These are phyloP conservation scores for Chloropsis cyanopogon DNA, from an alignment of 2,113 vertebrate genomes.

Conservation along the genomic window DNA sequence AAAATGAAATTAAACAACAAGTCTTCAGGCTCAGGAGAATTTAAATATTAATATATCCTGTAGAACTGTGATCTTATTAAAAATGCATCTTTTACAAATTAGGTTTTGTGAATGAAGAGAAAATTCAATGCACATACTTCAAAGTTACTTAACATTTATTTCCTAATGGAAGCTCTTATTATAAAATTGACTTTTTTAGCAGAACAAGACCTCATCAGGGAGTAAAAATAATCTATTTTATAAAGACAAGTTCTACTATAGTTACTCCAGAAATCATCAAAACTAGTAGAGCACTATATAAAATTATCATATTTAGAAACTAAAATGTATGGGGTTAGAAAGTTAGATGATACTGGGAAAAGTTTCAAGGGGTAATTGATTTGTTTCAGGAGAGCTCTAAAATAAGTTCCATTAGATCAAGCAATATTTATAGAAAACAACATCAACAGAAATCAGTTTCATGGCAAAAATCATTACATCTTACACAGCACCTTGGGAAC, in stretches of 20 bases:
- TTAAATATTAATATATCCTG: not conserved
- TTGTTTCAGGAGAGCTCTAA: not conserved
- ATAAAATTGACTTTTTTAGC: not conserved
- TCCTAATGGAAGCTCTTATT: not conserved
- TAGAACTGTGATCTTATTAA: not conserved
- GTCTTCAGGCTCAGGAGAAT: not conserved
- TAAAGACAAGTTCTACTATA: not conserved
- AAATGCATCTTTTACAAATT: not conserved
- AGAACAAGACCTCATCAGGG: not conserved
- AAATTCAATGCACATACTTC: not conserved
- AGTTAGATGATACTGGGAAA: not conserved
- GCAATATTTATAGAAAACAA: not conserved
- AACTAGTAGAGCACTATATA: not conserved
- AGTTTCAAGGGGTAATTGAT: not conserved
- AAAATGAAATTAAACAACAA: not conserved
- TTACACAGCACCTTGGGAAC: not conserved
- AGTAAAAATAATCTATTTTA: not conserved
- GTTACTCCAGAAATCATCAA: not conserved
- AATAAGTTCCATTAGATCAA: not conserved
- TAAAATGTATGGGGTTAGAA: not conserved
- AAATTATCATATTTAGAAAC: not conserved
- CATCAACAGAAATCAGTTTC: not conserved
- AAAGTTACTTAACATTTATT: not conserved
- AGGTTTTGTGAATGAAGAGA: not conserved
- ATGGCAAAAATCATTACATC: not conserved